Percentiles rank a stretch among this genome's conserved stretches.
Conservation (phyloP, 2,113 vertebrate genomes). For the Scopus umbretta region DNA sequence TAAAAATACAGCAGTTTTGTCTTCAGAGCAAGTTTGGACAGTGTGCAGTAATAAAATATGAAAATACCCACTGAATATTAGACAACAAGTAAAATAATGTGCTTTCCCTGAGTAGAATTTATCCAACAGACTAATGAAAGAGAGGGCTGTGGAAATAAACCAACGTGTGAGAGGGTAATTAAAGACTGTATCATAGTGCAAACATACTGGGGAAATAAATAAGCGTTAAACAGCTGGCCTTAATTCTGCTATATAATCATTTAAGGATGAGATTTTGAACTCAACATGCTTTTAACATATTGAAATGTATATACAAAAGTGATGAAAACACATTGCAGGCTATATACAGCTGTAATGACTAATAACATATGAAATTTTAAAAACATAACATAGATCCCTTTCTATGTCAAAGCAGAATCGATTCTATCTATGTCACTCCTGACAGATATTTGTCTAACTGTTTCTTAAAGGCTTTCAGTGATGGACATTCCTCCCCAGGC, state of each 20-base stretch:
- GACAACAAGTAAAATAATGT: not conserved
- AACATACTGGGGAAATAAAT: not conserved
- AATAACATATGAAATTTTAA: not conserved
- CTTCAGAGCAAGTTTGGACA: slow-evolving; percentile 8
- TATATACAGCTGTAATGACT: not conserved
- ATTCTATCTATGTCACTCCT: slow-evolving; percentile 2
- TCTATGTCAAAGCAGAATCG: slow-evolving; percentile 1
- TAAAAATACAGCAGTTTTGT: not conserved
- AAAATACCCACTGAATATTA: not conserved
- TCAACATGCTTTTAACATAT: not conserved
- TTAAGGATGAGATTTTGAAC: slow-evolving; percentile 10
- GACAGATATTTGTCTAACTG: slow-evolving; percentile 34
- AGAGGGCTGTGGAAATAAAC: not conserved
- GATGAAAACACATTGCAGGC: not conserved
- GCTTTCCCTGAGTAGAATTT: not conserved
- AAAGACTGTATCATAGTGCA: not conserved
- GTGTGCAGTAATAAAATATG: not conserved
- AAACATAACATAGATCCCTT: slow-evolving; percentile 8
- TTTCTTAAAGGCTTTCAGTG: slow-evolving; percentile 20
- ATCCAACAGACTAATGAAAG: not conserved
- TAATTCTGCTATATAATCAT: slow-evolving; percentile 10
- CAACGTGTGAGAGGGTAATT: not conserved
- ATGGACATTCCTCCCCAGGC: not conserved
- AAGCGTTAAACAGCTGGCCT: slow-evolving; percentile 15
- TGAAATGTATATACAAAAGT: not conserved